Evolutionary conservation across 2,888 invertebrate species (phyloP).

Genomic region (Antheraea assamensis): DNA sequence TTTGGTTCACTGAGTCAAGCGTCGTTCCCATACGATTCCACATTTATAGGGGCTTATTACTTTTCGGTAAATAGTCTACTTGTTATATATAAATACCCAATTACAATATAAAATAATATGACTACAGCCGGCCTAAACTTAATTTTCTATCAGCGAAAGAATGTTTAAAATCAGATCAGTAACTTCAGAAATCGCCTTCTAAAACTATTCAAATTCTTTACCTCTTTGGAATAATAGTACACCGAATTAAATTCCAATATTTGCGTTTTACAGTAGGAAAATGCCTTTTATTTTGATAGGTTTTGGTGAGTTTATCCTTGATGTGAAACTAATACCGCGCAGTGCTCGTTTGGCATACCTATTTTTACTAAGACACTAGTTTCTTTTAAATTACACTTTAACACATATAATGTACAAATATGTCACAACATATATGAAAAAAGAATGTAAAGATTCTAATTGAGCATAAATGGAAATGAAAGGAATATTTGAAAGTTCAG

Average conservation of each 20-base stretch:
- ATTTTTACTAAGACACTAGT: too few species aligned
- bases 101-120: background rate
- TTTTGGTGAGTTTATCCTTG: too few species aligned
- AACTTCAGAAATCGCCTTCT: too few species aligned
- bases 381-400: too few species aligned
- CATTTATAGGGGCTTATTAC: slow-evolving; percentile 1
- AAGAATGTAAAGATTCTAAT: background rate
- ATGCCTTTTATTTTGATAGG: background rate
- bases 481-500: background rate
- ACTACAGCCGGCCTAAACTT: too few species aligned
- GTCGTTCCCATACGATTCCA: background rate
- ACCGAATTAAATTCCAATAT: too few species aligned
- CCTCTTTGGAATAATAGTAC: background rate
- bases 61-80: background rate
- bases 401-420: too few species aligned
- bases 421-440: background rate
- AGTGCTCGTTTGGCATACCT: too few species aligned
- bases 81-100: background rate
- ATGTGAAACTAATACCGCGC: too few species aligned
- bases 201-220: too few species aligned
- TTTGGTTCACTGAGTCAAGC: background rate
- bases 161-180: too few species aligned
- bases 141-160: too few species aligned
- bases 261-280: background rate
- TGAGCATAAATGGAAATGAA: background rate